Percentiles rank a stretch among this genome's conserved stretches.
Conservation (phyloP, 2,113 vertebrate species). For the Psittacus erithacus region DNA sequence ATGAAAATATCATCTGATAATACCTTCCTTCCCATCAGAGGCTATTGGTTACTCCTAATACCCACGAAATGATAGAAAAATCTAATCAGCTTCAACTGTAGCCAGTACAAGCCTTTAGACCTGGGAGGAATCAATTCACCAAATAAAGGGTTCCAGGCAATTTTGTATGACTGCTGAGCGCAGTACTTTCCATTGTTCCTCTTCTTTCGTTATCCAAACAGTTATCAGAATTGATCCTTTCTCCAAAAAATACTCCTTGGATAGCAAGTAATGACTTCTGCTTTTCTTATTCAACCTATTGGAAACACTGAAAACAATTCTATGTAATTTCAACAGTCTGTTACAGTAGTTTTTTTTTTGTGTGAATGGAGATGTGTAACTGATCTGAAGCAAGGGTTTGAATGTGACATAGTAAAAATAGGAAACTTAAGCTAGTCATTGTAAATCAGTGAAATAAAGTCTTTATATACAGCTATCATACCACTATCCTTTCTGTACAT, state of each 20-base stretch:
- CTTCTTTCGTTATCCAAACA: not conserved
- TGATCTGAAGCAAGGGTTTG: constrained; percentile 38
- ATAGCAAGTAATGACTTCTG: not conserved
- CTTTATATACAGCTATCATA: not conserved
- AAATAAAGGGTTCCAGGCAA: not conserved
- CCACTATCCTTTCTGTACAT: constrained; percentile 8
- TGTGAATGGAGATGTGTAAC: constrained; percentile 46
- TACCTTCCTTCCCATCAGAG: not conserved
- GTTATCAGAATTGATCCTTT: not conserved
- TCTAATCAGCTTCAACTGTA: not conserved
- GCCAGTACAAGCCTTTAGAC: not conserved
- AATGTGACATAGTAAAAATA: constrained; percentile 29
- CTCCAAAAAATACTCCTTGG: not conserved
- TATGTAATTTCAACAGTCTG: not conserved
- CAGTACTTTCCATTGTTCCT: not conserved
- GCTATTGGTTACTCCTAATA: not conserved
- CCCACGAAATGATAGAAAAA: not conserved
- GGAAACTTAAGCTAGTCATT: constrained; percentile 26
- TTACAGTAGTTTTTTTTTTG: constrained; percentile 6
- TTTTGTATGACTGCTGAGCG: not conserved
- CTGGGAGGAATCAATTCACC: not conserved
- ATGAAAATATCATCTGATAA: not conserved
- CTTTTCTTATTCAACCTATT: not conserved
- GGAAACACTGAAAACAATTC: not conserved
- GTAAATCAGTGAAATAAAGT: constrained; percentile 51